Evolutionary conservation across 2,888 invertebrate species (phyloP).

Genomic region (Monochamus alternatus): DNA sequence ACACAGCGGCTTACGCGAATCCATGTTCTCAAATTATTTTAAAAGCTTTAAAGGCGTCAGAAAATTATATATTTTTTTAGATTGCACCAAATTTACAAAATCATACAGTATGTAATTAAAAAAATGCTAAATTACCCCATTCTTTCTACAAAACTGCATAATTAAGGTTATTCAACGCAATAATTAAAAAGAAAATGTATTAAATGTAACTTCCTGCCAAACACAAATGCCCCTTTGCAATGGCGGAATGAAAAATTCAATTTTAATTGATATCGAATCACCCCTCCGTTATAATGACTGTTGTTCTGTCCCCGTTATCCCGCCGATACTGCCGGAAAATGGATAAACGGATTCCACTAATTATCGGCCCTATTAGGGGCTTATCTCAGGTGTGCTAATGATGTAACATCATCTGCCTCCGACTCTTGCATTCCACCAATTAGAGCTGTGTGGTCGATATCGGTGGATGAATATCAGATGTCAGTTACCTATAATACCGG

Average conservation of each 20-base stretch:
- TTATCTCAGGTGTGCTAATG: constrained; percentile 55
- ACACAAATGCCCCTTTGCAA: no score
- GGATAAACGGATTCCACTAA: constrained; percentile 44
- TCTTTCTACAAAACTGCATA: no score
- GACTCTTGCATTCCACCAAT: constrained; percentile 35
- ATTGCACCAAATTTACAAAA: no score
- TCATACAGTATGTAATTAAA: no score
- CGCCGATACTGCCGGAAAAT: background rate
- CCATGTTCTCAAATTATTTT: no score
- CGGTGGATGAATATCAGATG: background rate
- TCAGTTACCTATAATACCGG: background rate
- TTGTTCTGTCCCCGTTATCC: background rate
- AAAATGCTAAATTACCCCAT: no score
- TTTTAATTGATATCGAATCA: background rate
- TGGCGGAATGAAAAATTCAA: background rate
- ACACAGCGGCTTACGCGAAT: no score
- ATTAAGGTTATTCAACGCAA: no score
- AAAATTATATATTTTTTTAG: no score
- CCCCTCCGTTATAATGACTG: background rate
- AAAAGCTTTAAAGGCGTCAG: no score
- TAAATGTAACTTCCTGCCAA: no score
- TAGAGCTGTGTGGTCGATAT: constrained; percentile 7
- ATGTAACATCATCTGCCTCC: constrained; percentile 45
- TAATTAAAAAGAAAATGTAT: no score
- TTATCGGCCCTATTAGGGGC: constrained; percentile 49